phyloP scores from a whole-genome alignment of 2,888 invertebrate species.

The Pandemis corylana region DNA sequence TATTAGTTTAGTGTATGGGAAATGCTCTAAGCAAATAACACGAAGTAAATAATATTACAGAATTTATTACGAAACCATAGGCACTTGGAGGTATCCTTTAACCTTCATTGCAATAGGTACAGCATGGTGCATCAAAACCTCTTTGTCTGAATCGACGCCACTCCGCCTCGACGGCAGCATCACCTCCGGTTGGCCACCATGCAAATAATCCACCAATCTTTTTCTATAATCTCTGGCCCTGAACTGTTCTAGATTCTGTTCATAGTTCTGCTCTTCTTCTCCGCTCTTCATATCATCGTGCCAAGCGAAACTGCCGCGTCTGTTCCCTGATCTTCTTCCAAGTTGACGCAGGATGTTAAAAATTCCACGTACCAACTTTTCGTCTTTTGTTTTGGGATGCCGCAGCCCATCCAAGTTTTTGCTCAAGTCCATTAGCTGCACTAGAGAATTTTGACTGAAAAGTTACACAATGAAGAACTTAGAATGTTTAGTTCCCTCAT shows the following conservation, averaged over 20 bases:
- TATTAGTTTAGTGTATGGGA: not conserved
- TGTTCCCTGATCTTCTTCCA: not conserved
- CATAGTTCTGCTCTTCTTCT: constrained; percentile 48
- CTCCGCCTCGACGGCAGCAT: constrained; percentile 37
- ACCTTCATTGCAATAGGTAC: constrained; percentile 64
- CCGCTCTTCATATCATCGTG: constrained; percentile 52
- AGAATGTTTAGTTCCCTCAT: no score
- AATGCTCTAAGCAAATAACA: not conserved
- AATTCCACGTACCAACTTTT: not conserved
- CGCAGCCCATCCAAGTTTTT: not conserved
- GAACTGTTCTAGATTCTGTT: constrained; percentile 54
- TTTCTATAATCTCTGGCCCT: constrained; percentile 23
- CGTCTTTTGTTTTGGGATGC: not conserved
- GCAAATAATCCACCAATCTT: constrained; percentile 43
- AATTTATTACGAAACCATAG: constrained; percentile 40
- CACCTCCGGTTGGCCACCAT: constrained; percentile 24
- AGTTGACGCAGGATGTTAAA: not conserved
- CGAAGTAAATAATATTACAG: not conserved
- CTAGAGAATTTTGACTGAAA: not conserved
- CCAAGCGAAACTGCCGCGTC: not conserved
- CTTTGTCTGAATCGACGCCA: constrained; percentile 46
- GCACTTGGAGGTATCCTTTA: constrained; percentile 60
- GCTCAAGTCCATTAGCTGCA: not conserved
- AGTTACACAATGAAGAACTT: no score
- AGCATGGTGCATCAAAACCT: constrained; percentile 60